Conservation (phyloP, 2,113 vertebrate genomes). For the Prolemur simus region DNA sequence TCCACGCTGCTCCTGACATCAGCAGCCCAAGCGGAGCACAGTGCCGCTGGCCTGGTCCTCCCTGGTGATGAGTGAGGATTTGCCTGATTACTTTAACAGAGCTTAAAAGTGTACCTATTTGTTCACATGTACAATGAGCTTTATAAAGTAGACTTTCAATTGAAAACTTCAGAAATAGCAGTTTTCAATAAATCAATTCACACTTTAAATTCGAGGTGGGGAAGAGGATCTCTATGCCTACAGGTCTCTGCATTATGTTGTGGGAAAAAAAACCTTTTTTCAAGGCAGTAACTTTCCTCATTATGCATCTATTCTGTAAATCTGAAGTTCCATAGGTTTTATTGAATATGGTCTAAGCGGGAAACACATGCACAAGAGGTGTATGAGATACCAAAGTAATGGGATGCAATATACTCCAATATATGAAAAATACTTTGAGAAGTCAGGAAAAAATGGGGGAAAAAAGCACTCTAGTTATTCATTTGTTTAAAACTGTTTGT, state of each 20-base stretch:
- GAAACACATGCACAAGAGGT: neutral
- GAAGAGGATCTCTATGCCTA: neutral
- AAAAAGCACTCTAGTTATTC: neutral
- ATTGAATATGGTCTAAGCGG: neutral
- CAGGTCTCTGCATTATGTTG: neutral
- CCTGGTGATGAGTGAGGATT: neutral
- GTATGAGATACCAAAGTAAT: neutral
- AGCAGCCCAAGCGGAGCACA: rapidly evolving
- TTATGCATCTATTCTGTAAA: neutral
- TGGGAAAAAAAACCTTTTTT: neutral
- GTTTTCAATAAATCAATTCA: neutral
- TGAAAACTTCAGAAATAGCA: neutral
- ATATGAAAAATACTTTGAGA: neutral
- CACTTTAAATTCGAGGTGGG: neutral
- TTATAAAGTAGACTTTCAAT: neutral
- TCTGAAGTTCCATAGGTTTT: neutral
- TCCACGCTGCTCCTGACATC: neutral
- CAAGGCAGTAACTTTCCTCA: neutral
- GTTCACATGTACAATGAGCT: rapidly evolving
- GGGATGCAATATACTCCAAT: neutral
- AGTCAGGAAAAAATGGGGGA: neutral
- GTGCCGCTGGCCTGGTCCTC: neutral
- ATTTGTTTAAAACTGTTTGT: neutral
- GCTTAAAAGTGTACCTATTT: neutral
- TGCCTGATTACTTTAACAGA: neutral